Percentiles rank a stretch among this genome's conserved stretches.
Conservation (phyloP, 2,888 invertebrate genomes). For the Stegana nigrithorax region DNA sequence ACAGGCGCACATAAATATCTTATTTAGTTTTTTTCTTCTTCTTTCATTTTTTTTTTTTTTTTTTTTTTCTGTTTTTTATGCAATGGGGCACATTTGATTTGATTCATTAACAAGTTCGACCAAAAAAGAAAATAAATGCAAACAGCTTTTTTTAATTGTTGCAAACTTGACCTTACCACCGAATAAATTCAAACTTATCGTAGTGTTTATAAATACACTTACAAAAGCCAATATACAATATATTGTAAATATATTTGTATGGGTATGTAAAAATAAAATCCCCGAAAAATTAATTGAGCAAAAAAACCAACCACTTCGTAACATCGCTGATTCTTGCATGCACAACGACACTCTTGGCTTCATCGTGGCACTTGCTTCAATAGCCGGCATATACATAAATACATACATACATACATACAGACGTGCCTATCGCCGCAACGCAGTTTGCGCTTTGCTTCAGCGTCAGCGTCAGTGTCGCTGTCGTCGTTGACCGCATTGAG, state of each 20-base stretch:
- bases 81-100: too few species aligned
- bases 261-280: background rate
- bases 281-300: background rate
- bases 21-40: too few species aligned
- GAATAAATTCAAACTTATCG: slow-evolving; percentile 31
- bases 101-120: too few species aligned
- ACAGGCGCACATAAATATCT: too few species aligned
- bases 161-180: slow-evolving; percentile 57
- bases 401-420: background rate
- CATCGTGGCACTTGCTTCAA: background rate
- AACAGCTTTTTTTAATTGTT: slow-evolving; percentile 40
- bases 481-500: background rate
- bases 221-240: too few species aligned
- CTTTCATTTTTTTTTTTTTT: too few species aligned
- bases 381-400: background rate
- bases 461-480: background rate
- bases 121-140: too few species aligned
- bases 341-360: background rate
- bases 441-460: background rate
- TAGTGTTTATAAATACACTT: background rate
- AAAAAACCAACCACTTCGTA: background rate
- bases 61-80: too few species aligned
- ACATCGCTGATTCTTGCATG: background rate
- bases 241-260: too few species aligned
- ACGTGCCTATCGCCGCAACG: background rate